Evolutionary conservation across 2,113 vertebrate genomes (phyloP), one percentile per base, ranked within the genome.

Genomic region (Orcinus orca): DNA sequence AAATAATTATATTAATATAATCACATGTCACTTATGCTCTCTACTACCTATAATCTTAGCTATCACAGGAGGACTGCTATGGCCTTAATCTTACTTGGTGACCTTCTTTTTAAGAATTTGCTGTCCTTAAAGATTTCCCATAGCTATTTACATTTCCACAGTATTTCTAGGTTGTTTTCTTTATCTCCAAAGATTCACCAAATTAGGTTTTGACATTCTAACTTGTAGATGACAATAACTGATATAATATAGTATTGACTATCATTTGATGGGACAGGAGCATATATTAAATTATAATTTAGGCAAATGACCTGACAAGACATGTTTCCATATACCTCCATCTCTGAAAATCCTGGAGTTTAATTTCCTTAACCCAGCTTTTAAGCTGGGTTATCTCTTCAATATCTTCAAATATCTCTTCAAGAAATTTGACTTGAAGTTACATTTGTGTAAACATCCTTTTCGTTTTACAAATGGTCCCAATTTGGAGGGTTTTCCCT

Each of bases 21-120:
- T 63, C 44, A 60, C 13, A 74, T 0, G 0, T 1, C 25, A 14
- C 26, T n/a, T 41, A 31, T 2, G 12, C 6, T 70, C 15, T 38
- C 15, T 47, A 10, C 3, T 13, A 58, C 33, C 1, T 31, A 8
- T 20, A 23, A n/a, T 53, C 26, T 71, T 12, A 29, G n/a, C 26
- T 31, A 25, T 60, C 58, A 36, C 50, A 41, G 18, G 58, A 79
- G 36, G n/a, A n/a, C 6, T 31, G 6, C 8, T 23, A 11, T 9
- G 2, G 9, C 26, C 20, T 17, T 50, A 8, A 26, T 70, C 31
- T 47, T 55, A 50, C 15, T 41, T 86, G 31, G 8, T 62, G 36
- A 91, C 6, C 55, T 41, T 77, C 17, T 8, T 82, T 60, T 70
- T 65, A 82, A 83, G 33, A 90, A 88, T 50, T 44, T 74, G 0